Conservation (phyloP, 2,888 invertebrate genomes). For the Drosophila limbata region DNA sequence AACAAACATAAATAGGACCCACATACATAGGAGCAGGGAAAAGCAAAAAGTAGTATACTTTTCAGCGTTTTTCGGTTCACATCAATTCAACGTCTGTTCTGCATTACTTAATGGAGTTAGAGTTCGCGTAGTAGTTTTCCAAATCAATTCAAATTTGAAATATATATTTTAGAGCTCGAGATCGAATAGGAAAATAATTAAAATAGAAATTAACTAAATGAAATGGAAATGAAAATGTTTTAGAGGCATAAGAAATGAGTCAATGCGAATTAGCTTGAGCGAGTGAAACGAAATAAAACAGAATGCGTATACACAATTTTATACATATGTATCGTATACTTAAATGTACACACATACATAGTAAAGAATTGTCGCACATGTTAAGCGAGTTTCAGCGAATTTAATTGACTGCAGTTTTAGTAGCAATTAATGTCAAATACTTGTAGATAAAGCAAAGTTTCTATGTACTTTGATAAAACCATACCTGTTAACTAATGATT, state of each 20-base stretch:
- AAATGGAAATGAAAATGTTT: background rate
- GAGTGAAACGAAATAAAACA: background rate
- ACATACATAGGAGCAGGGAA: slow-evolving; percentile 21
- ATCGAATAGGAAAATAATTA: background rate
- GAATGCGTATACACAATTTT: slow-evolving; percentile 55
- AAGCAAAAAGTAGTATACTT: slow-evolving; percentile 61
- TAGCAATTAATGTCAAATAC: background rate
- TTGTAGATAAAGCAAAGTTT: background rate
- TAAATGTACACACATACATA: background rate
- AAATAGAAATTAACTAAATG: background rate
- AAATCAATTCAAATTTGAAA: background rate
- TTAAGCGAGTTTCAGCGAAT: background rate
- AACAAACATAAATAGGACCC: slow-evolving; percentile 25
- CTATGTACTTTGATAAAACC: background rate
- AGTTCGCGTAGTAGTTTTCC: background rate
- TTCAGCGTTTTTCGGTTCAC: slow-evolving; percentile 53
- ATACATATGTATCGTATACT: slow-evolving; percentile 14
- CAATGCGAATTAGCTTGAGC: background rate
- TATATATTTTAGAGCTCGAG: background rate
- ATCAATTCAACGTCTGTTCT: slow-evolving; percentile 25
- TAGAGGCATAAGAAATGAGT: background rate
- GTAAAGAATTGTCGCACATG: slow-evolving; percentile 1
- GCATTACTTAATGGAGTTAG: slow-evolving; percentile 19
- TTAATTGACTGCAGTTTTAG: background rate
- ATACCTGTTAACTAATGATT: too few relatives aligned